Evolutionary conservation across 2,113 vertebrate species (phyloP).

Genomic region (Nothobranchius kuhntae): DNA sequence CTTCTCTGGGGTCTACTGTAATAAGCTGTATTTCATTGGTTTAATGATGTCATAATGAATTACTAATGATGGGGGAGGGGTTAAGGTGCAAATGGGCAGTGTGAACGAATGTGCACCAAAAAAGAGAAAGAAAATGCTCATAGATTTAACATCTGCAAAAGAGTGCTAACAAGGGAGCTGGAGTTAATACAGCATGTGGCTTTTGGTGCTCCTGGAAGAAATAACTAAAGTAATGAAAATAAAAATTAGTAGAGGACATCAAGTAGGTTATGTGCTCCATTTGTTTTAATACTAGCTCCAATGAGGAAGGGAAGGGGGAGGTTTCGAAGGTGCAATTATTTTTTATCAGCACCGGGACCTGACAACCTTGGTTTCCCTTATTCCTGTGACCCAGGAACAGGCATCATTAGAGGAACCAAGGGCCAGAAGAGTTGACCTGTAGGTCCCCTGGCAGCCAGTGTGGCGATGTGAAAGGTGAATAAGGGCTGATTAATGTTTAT

Average conservation of each 20-base stretch:
- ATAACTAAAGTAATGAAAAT: conserved; percentile 35
- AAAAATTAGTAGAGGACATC: conserved; percentile 51
- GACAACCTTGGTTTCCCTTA: conserved; percentile 38
- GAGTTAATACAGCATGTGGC: conserved; percentile 5
- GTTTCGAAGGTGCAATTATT: conserved; percentile 60
- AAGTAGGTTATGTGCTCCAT: conserved; percentile 44
- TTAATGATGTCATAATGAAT: conserved; percentile 80
- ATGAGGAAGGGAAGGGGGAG: conserved; percentile 20
- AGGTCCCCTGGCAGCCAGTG: conserved; percentile 25
- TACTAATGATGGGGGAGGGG: conserved; percentile 70
- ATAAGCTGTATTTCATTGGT: conserved; percentile 73
- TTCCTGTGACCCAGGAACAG: conserved; percentile 57
- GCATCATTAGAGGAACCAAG: conserved; percentile 62
- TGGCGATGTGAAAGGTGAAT: conserved; percentile 37
- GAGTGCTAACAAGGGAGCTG: conserved; percentile 24
- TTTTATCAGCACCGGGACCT: conserved; percentile 37
- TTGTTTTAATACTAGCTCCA: conserved; percentile 35
- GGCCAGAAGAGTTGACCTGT: conserved; percentile 59
- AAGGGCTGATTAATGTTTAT: conserved; percentile 66
- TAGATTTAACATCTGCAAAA: neutral
- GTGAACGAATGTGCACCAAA: neutral
- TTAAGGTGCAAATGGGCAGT: conserved; percentile 17
- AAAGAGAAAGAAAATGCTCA: neutral
- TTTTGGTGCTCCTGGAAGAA: conserved; percentile 25
- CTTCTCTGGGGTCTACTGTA: conserved; percentile 69